Conservation (phyloP, 2,113 vertebrate genomes). For the Cacatua alba region DNA sequence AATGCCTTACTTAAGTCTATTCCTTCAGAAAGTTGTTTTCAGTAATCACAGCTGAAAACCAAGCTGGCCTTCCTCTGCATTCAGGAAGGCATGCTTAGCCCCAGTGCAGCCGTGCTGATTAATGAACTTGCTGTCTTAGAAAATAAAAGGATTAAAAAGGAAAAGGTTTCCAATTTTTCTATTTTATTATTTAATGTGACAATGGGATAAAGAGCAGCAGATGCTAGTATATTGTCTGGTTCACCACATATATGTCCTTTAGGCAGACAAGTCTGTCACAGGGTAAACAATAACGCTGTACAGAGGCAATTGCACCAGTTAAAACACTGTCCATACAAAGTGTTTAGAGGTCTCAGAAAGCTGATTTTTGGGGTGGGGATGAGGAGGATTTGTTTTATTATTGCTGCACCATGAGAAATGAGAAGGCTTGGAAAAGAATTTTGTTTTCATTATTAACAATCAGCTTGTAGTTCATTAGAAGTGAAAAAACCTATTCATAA, state of each 20-base stretch:
- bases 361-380: neutral
- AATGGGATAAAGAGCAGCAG: neutral
- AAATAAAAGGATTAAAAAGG: neutral
- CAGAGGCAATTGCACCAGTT: neutral
- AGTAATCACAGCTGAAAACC: neutral
- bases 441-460: neutral
- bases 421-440: neutral
- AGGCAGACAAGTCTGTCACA: neutral
- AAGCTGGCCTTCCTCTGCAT: neutral
- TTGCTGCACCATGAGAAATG: neutral
- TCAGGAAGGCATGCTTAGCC: neutral
- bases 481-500: neutral
- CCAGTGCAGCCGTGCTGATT: neutral
- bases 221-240: neutral
- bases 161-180: neutral
- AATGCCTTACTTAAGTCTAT: neutral
- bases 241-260: neutral
- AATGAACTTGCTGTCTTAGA: neutral
- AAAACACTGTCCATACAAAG: neutral
- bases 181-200: neutral
- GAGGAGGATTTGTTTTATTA: neutral
- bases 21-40: neutral
- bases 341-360: neutral
- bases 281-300: neutral
- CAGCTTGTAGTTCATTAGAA: neutral